Evolutionary conservation across 2,113 vertebrate species (phyloP).

Genomic region (Murina feae): DNA sequence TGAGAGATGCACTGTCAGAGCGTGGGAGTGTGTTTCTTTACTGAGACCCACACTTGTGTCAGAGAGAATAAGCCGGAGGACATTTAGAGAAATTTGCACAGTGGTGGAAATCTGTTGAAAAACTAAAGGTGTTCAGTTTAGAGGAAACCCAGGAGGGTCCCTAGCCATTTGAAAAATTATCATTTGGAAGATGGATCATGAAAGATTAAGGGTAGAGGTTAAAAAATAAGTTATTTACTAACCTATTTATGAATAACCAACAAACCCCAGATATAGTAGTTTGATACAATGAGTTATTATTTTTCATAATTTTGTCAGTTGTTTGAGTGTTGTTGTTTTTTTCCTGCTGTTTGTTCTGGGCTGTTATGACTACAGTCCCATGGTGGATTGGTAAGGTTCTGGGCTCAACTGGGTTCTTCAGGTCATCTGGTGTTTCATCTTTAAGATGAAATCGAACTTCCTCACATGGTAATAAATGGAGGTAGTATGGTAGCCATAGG

Average conservation of each 20-base stretch:
- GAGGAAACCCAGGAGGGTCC: neutral
- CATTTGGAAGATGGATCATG: neutral
- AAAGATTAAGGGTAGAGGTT: neutral
- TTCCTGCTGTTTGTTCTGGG: neutral
- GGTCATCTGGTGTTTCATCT: neutral
- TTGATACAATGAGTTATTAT: neutral
- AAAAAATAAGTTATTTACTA: neutral
- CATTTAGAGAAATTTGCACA: neutral
- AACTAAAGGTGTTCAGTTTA: neutral
- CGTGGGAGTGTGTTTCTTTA: neutral
- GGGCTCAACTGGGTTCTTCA: neutral
- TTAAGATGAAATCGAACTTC: neutral
- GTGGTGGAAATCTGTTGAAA: neutral
- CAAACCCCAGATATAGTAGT: neutral
- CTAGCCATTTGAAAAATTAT: neutral
- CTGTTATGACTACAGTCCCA: neutral
- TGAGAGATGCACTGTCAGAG: neutral
- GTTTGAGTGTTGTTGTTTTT: neutral
- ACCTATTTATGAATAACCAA: neutral
- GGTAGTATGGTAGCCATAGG: neutral
- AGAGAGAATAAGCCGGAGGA: neutral
- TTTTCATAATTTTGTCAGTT: neutral
- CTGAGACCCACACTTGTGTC: neutral
- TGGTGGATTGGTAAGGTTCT: neutral
- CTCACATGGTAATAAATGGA: neutral